Percentiles rank a stretch among this genome's conserved stretches.
These are phyloP conservation scores for Lutraria lutraria DNA, from an alignment of 2,888 invertebrate genomes.

Conservation along the genomic window DNA sequence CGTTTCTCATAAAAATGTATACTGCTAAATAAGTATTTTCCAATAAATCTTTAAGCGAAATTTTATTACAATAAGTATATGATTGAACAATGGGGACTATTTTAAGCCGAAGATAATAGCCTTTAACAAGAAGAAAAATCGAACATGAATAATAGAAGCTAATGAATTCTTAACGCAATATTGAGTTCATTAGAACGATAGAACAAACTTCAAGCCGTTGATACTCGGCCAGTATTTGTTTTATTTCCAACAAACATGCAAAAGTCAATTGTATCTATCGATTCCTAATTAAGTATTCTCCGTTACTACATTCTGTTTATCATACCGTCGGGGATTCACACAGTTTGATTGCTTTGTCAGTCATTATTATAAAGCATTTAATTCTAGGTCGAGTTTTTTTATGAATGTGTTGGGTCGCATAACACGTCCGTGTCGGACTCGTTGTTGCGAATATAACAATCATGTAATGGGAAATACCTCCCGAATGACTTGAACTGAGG, in stretches of 20 bases:
- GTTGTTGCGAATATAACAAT: background rate
- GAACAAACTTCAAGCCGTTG: background rate
- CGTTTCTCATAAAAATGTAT: background rate
- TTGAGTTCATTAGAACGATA: slow-evolving; percentile 14
- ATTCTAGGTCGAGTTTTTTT: slow-evolving; percentile 35
- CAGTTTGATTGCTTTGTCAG: slow-evolving; percentile 17
- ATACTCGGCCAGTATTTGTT: slow-evolving; percentile 27
- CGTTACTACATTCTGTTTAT: slow-evolving; percentile 6
- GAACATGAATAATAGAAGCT: background rate
- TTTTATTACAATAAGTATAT: slow-evolving; percentile 19
- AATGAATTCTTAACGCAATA: slow-evolving; percentile 38
- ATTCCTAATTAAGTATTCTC: slow-evolving; percentile 39
- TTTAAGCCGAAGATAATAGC: background rate
- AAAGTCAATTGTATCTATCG: slow-evolving; percentile 40
- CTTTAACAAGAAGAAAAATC: background rate
- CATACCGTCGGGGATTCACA: slow-evolving; percentile 3
- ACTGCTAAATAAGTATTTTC: background rate
- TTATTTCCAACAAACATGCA: slow-evolving; percentile 47
- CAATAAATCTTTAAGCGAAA: background rate
- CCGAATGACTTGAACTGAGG: background rate
- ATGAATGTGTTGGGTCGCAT: slow-evolving; percentile 22
- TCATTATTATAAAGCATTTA: slow-evolving; percentile 31
- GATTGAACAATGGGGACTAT: background rate
- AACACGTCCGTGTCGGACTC: background rate
- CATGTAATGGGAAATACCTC: background rate